Conservation (phyloP, 1,140 invertebrate genomes). For the Trypoxylus dichotomus region DNA sequence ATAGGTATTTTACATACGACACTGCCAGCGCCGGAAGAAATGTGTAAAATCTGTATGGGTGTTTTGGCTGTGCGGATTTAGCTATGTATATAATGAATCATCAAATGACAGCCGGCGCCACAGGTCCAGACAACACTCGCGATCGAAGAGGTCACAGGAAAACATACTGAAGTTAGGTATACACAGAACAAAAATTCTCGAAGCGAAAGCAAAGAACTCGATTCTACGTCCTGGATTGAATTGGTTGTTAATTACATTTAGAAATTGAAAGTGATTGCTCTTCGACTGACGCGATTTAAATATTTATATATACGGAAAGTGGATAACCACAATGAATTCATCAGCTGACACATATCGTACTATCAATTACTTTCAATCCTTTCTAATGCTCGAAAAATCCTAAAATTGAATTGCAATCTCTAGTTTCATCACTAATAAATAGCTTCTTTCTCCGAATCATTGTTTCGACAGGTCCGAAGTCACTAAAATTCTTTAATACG, state of each 20-base stretch:
- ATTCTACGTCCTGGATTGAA: not conserved
- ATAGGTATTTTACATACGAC: too few species aligned
- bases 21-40: not conserved
- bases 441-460: too few species aligned
- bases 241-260: not conserved
- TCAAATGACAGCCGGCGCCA: constrained; percentile 11
- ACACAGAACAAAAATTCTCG: not conserved
- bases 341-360: not conserved
- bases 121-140: not conserved
- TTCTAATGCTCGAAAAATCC: too few species aligned
- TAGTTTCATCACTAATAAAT: too few species aligned
- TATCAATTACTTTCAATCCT: not conserved
- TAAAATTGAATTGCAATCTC: too few species aligned
- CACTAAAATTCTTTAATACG: too few species aligned
- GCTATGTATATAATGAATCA: constrained; percentile 13
- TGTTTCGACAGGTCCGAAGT: too few species aligned
- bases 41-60: not conserved
- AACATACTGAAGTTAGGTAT: not conserved
- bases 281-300: not conserved
- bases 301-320: not conserved
- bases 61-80: not conserved
- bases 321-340: not conserved
- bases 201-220: not conserved
- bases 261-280: constrained; percentile 5
- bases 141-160: not conserved